phyloP scores from a whole-genome alignment of 2,113 vertebrate species.

The Ginglymostoma cirratum region DNA sequence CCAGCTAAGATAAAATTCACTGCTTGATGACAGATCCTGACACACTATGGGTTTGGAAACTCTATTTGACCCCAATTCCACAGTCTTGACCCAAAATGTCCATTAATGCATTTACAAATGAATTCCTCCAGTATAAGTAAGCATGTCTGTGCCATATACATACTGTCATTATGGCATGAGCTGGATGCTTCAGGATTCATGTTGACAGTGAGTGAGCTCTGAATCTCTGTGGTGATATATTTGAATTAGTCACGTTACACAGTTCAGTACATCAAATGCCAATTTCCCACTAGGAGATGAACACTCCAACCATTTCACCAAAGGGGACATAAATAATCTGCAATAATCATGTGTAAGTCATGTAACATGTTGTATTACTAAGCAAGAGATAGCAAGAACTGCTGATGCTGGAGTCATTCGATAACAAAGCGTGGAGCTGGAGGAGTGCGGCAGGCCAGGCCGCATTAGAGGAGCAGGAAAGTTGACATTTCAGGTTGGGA shows the following conservation, averaged over 20 bases:
- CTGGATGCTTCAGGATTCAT: background rate
- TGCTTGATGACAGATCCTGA: too few species aligned
- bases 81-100: background rate
- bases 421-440: too few species aligned
- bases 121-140: background rate
- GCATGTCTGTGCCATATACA: background rate
- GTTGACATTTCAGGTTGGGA: too few species aligned
- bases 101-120: background rate
- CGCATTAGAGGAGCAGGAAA: too few species aligned
- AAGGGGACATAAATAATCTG: background rate
- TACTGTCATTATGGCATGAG: background rate
- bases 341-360: background rate
- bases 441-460: too few species aligned
- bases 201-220: background rate
- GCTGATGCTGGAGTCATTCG: too few species aligned
- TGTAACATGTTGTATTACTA: background rate
- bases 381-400: too few species aligned
- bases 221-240: background rate
- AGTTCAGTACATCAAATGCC: too few species aligned
- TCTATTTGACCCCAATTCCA: background rate
- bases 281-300: background rate
- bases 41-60: too few species aligned
- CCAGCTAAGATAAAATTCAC: too few species aligned
- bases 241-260: background rate
- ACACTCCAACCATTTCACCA: background rate